Evolutionary conservation across 2,113 vertebrate genomes (phyloP).

Genomic region (Halcyon malimbica): DNA sequence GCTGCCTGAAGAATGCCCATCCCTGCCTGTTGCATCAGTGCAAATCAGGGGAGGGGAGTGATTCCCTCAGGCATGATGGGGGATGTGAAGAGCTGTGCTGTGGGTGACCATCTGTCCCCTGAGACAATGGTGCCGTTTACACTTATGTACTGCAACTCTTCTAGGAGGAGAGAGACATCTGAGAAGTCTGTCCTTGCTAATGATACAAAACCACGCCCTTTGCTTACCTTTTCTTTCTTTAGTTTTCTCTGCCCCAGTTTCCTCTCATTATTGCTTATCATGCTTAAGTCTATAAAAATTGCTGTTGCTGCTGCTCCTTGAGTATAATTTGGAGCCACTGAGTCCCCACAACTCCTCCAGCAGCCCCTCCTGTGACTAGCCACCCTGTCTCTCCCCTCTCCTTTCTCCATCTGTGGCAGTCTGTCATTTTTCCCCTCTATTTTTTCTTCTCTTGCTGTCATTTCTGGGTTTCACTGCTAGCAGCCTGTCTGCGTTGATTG

Average conservation of each 20-base stretch:
- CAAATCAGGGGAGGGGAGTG: background rate
- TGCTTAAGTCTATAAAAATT: slow-evolving; percentile 16
- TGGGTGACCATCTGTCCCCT: background rate
- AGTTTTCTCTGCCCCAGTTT: background rate
- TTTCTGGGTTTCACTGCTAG: background rate
- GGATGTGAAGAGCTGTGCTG: background rate
- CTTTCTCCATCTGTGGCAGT: slow-evolving; percentile 5
- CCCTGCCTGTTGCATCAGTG: background rate
- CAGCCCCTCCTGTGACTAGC: background rate
- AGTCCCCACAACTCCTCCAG: background rate
- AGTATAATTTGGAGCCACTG: background rate
- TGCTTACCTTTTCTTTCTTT: background rate
- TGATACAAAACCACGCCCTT: background rate
- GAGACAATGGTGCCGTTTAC: slow-evolving; percentile 18
- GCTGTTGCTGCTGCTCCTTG: background rate
- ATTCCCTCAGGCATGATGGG: background rate
- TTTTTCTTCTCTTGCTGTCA: background rate
- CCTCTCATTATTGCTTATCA: background rate
- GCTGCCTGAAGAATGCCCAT: background rate
- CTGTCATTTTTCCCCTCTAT: background rate
- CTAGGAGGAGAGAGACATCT: background rate
- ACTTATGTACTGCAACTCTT: background rate
- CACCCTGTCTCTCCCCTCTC: slow-evolving; percentile 13
- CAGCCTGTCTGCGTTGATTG: background rate
- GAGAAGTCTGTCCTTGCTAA: background rate